Evolutionary conservation across 2,888 invertebrate species (phyloP).

Genomic region (Myathropa florea): DNA sequence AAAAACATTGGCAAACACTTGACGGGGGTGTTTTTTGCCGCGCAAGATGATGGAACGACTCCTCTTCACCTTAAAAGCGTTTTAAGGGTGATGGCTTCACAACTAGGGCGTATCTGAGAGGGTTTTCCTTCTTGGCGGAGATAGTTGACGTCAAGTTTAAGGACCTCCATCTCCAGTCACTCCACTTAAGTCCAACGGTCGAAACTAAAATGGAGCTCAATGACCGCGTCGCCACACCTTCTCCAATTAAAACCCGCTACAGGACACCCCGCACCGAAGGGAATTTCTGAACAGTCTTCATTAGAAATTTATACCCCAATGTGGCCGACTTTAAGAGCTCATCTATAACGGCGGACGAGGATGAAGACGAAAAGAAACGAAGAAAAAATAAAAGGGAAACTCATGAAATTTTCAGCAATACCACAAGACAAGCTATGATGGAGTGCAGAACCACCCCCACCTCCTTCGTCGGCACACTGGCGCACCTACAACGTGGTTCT

Average conservation of each 20-base stretch:
- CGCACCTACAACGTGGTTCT: not conserved
- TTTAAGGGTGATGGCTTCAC: too few relatives aligned
- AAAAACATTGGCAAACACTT: not conserved
- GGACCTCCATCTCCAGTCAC: not conserved
- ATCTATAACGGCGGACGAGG: not conserved
- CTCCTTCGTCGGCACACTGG: not conserved
- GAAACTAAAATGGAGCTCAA: not conserved
- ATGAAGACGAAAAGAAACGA: not conserved
- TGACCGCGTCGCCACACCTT: not conserved
- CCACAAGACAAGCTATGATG: not conserved
- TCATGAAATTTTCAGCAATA: not conserved
- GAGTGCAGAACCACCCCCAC: not conserved
- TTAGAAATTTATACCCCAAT: constrained; percentile 32
- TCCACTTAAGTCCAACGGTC: not conserved
- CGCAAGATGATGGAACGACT: not conserved
- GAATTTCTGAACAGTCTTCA: constrained; percentile 6
- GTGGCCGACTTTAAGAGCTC: constrained; percentile 4
- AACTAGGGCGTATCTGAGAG: not conserved
- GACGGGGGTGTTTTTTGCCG: too few relatives aligned
- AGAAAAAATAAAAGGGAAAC: not conserved
- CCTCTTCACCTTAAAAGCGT: not conserved
- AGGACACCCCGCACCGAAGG: not conserved
- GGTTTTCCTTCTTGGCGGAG: too few relatives aligned
- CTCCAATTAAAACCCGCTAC: constrained; percentile 32
- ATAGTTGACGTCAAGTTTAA: not conserved